Percentiles rank a stretch among this genome's conserved stretches.
Evolutionary conservation across 2,113 vertebrate genomes (phyloP).

Genomic region (Harpagus bidentatus): DNA sequence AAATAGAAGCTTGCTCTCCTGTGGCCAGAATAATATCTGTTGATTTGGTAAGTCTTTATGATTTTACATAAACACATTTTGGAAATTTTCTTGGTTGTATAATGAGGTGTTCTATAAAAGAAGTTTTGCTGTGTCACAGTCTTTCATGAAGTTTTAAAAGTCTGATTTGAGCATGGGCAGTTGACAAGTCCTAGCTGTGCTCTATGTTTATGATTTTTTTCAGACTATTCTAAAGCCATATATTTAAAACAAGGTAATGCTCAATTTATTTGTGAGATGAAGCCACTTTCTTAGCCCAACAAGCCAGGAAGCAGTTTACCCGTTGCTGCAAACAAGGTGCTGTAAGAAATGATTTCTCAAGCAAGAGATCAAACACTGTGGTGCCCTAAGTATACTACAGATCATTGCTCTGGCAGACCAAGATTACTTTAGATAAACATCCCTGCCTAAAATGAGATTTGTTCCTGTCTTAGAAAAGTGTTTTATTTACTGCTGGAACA

Average conservation of each 20-base stretch:
- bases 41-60: neutral
- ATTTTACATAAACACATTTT: neutral
- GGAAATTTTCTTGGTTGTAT: neutral
- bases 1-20: neutral
- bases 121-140: neutral
- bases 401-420: neutral
- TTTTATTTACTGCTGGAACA: constrained; percentile 36
- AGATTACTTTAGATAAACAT: constrained; percentile 12
- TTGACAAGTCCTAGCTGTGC: neutral
- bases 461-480: neutral
- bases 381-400: neutral
- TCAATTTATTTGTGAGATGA: neutral
- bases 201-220: neutral
- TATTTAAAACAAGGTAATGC: neutral
- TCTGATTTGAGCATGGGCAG: neutral
- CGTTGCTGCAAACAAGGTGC: neutral
- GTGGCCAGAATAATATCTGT: neutral
- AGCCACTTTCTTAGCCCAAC: neutral
- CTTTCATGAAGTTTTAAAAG: neutral
- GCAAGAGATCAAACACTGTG: neutral
- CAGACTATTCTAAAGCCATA: neutral
- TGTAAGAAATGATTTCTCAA: neutral
- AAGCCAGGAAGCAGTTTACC: neutral
- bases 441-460: neutral
- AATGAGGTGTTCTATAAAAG: neutral